Conservation (phyloP, 1,140 invertebrate species). For the Eubasilissa regina region DNA sequence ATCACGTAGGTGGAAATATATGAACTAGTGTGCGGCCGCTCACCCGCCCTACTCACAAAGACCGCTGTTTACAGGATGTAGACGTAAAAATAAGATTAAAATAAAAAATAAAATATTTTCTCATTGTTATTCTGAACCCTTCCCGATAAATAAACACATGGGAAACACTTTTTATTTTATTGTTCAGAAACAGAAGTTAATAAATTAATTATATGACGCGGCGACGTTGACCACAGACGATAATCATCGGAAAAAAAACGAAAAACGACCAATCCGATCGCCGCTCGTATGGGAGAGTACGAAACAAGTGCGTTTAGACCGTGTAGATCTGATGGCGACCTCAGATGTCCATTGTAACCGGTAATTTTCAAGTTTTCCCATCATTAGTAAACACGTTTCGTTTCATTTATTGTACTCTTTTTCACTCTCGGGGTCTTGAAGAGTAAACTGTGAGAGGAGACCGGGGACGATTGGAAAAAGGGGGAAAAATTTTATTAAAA, state of each 20-base stretch:
- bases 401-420: conserved; percentile 58
- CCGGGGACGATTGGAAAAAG: background rate
- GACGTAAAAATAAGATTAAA: too few relatives aligned
- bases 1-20: too few relatives aligned
- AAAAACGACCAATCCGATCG: conserved; percentile 6
- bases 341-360: conserved; percentile 20
- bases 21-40: too few relatives aligned
- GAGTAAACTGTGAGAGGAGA: background rate
- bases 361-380: conserved; percentile 50
- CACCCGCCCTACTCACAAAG: too few relatives aligned
- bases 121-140: background rate
- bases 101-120: background rate
- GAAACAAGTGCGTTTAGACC: background rate
- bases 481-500: background rate
- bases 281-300: background rate
- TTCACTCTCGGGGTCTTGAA: conserved; percentile 50
- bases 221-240: background rate
- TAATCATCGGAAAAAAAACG: background rate
- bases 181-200: conserved; percentile 10
- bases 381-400: conserved; percentile 55
- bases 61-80: too few relatives aligned
- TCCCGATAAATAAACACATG: background rate
- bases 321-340: background rate
- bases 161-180: background rate
- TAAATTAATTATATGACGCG: conserved; percentile 13